phyloP scores from a whole-genome alignment of 2,888 invertebrate species.

The Drosophila pegasa region DNA sequence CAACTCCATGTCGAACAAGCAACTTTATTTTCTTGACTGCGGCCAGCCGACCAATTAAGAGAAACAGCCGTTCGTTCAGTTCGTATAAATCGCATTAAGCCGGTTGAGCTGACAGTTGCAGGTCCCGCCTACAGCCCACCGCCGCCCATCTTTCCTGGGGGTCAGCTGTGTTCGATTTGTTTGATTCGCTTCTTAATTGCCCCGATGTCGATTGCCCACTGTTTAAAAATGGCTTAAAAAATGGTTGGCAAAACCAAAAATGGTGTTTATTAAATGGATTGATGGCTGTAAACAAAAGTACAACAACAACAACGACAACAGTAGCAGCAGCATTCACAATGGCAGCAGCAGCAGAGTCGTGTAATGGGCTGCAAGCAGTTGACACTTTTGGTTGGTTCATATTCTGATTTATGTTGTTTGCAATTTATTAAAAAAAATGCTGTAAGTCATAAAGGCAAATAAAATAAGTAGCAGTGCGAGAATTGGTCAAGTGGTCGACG shows the following conservation, averaged over 20 bases:
- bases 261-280: constrained; percentile 83
- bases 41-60: constrained; percentile 77
- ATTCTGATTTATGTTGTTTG: constrained; percentile 71
- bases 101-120: constrained; percentile 51
- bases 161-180: constrained; percentile 74
- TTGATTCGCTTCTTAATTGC: constrained; percentile 73
- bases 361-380: constrained; percentile 53
- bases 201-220: constrained; percentile 34
- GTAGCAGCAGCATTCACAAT: constrained; percentile 20
- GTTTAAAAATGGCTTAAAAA: constrained; percentile 76
- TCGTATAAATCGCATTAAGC: constrained; percentile 80
- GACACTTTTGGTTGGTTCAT: constrained; percentile 45
- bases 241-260: constrained; percentile 81
- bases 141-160: constrained; percentile 1
- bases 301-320: constrained; percentile 17
- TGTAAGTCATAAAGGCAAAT: constrained; percentile 23
- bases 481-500: too few species aligned
- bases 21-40: constrained; percentile 76
- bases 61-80: constrained; percentile 64
- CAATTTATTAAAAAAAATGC: constrained; percentile 65
- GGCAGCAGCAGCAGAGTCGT: constrained; percentile 30
- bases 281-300: constrained; percentile 49
- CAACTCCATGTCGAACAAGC: constrained; percentile 60
- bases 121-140: constrained; percentile 4
- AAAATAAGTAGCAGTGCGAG: not conserved